Percentiles rank a stretch among this genome's conserved stretches.
phyloP scores from a whole-genome alignment of 2,113 vertebrate species.

The human (Homo sapiens) region DNA sequence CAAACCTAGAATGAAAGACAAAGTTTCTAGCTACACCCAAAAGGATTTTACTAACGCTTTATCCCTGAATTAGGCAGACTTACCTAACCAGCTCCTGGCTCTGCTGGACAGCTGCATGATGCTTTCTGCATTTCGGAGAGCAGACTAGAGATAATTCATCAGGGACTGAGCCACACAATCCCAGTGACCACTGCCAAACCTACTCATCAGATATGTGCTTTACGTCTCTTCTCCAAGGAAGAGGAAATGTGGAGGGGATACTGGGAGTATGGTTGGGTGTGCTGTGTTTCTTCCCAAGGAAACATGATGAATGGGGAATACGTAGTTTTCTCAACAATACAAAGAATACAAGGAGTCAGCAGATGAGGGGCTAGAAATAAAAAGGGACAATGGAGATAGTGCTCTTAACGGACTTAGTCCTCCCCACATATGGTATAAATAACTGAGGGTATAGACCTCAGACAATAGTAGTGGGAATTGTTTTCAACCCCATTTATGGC shows the following conservation, averaged over 20 bases:
- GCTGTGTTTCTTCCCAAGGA: not conserved
- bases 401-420: not conserved
- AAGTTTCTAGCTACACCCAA: not conserved
- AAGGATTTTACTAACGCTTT: not conserved
- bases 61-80: not conserved
- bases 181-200: not conserved
- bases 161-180: not conserved
- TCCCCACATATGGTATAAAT: not conserved
- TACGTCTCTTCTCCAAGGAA: not conserved
- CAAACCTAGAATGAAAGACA: not conserved
- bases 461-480: not conserved
- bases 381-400: not conserved
- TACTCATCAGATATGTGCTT: not conserved
- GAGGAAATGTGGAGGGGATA: fast-evolving
- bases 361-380: not conserved
- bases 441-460: not conserved
- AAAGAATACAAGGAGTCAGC: not conserved
- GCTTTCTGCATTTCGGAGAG: not conserved
- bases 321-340: not conserved
- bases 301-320: not conserved
- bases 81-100: not conserved
- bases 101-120: too few relatives aligned
- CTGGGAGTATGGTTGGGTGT: not conserved
- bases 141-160: not conserved
- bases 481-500: not conserved